These are phyloP conservation scores for Henricia sp. DNA, from an alignment of 53 echinoderm and acorn worm genomes.

Conservation along the genomic window DNA sequence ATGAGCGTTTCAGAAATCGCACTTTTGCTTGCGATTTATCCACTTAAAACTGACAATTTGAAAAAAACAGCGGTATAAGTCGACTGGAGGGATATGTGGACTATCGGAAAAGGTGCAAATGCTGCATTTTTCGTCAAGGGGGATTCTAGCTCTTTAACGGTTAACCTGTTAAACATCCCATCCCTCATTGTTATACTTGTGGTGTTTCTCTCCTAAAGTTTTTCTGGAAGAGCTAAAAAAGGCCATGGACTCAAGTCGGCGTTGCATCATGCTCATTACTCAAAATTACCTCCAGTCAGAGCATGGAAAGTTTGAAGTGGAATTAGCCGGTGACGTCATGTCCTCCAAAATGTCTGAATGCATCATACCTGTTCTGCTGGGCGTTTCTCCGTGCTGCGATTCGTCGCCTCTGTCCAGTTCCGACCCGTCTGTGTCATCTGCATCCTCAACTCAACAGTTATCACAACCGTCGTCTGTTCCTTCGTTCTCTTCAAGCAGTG, in stretches of 20 bases:
- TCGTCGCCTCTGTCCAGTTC: conserved; percentile 22
- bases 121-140: no score
- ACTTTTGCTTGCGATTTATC: no score
- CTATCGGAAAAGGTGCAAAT: no score
- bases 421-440: background rate
- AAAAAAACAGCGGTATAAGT: no score
- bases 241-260: conserved; percentile 45
- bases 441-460: background rate
- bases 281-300: conserved; percentile 21
- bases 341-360: conserved; percentile 19
- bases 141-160: no score
- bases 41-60: no score
- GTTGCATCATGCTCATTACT: conserved; percentile 51
- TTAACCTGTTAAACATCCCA: no score
- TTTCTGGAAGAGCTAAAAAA: conserved; percentile 42
- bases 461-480: no score
- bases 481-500: no score
- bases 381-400: background rate
- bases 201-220: conserved; percentile 5
- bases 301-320: conserved; percentile 32
- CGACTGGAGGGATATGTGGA: no score
- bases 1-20: no score
- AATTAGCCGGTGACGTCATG: conserved; percentile 23
- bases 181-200: no score
- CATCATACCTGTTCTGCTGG: conserved; percentile 24